Conservation (phyloP, 2,888 invertebrate genomes). For the Mythimna loreyi region DNA sequence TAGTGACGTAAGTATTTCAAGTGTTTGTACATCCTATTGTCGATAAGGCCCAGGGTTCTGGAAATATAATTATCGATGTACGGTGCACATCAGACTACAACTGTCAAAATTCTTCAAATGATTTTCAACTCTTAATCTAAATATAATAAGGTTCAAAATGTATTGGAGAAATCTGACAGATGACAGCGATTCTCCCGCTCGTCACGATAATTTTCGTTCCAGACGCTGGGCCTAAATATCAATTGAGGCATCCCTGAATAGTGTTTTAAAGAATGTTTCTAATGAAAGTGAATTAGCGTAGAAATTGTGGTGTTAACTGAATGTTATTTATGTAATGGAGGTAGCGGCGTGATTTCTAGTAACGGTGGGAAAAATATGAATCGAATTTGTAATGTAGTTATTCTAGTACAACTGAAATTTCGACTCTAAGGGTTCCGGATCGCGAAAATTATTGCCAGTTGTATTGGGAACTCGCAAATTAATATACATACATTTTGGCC, state of each 20-base stretch:
- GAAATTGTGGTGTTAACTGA: constrained; percentile 41
- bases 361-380: constrained; percentile 34
- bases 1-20: constrained; percentile 55
- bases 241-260: constrained; percentile 9
- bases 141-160: too few relatives aligned
- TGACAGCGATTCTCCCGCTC: background rate
- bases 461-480: background rate
- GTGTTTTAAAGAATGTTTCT: background rate
- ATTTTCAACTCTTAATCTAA: too few relatives aligned
- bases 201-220: background rate
- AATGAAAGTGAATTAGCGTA: constrained; percentile 40
- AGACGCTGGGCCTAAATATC: background rate
- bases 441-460: background rate
- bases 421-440: constrained; percentile 21
- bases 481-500: constrained; percentile 5
- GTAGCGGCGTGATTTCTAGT: constrained; percentile 19
- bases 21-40: constrained; percentile 48
- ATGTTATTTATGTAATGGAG: constrained; percentile 41
- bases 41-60: background rate
- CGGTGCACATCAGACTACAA: too few relatives aligned
- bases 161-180: too few relatives aligned
- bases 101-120: too few relatives aligned
- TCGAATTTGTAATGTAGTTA: constrained; percentile 45
- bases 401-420: constrained; percentile 7
- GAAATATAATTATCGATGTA: background rate